These are phyloP conservation scores for Cantharis rufa DNA, from an alignment of 2,888 invertebrate species.

Conservation along the genomic window DNA sequence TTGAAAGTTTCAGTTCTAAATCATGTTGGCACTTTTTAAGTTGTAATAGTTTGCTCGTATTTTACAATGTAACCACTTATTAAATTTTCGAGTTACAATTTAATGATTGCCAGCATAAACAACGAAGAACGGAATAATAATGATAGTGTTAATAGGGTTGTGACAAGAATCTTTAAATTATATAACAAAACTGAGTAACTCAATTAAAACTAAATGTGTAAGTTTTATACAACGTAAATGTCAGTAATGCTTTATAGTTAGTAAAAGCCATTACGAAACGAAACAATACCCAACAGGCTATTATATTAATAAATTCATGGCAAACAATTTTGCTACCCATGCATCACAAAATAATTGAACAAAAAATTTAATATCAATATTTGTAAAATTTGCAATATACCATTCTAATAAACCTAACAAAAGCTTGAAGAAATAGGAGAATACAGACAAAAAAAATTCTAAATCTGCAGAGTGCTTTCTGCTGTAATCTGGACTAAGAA, in stretches of 20 bases:
- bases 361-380: not conserved
- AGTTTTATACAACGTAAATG: slow-evolving; percentile 4
- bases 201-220: slow-evolving; percentile 9
- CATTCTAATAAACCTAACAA: not conserved
- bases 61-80: not conserved
- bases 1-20: not conserved
- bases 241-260: slow-evolving; percentile 11
- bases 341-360: not conserved
- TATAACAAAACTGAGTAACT: slow-evolving; percentile 1
- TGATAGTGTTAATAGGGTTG: not conserved
- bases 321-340: slow-evolving; percentile 6
- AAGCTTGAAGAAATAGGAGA: not conserved
- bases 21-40: not conserved
- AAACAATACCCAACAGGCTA: slow-evolving; percentile 6
- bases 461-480: not conserved
- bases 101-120: not conserved
- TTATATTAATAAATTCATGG: slow-evolving; percentile 14
- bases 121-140: not conserved
- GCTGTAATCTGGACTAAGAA: not conserved
- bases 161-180: not conserved
- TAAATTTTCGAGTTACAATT: not conserved
- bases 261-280: slow-evolving; percentile 8
- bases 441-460: not conserved
- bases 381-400: not conserved
- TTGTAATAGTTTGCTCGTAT: not conserved